A percentile compares a stretch with the other conserved stretches of the same genome.
Evolutionary conservation across 2,113 vertebrate genomes (phyloP).

Genomic region (Urocolius indicus): DNA sequence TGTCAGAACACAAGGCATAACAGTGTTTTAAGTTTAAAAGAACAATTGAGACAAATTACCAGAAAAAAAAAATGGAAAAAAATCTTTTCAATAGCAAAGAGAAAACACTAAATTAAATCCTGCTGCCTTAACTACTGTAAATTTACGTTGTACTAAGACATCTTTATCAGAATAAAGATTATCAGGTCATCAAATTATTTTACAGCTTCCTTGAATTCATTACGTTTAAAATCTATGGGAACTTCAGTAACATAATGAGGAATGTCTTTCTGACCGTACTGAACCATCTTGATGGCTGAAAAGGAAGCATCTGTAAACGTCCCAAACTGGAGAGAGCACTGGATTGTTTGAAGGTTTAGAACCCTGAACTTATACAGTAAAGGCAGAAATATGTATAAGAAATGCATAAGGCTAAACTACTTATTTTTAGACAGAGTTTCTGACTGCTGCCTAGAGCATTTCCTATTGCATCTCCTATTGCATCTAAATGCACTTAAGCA

Average conservation of each 20-base stretch:
- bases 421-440: neutral
- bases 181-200: neutral
- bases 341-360: neutral
- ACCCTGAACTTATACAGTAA: neutral
- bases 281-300: neutral
- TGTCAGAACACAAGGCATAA: neutral
- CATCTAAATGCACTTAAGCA: neutral
- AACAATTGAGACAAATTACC: neutral
- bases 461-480: neutral
- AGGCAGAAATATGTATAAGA: neutral
- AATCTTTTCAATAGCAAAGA: neutral
- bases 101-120: neutral
- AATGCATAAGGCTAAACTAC: neutral
- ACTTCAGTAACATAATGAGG: neutral
- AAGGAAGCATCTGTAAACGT: neutral
- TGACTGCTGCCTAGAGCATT: neutral
- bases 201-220: neutral
- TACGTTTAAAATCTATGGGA: neutral
- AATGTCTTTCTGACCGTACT: neutral
- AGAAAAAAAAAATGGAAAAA: neutral
- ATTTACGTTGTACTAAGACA: neutral
- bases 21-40: neutral
- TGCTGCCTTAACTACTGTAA: neutral
- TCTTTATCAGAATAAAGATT: neutral
- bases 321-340: neutral